These are phyloP conservation scores for Anneissia japonica DNA, from an alignment of 35 echinoderm and acorn worm species.

Conservation along the genomic window DNA sequence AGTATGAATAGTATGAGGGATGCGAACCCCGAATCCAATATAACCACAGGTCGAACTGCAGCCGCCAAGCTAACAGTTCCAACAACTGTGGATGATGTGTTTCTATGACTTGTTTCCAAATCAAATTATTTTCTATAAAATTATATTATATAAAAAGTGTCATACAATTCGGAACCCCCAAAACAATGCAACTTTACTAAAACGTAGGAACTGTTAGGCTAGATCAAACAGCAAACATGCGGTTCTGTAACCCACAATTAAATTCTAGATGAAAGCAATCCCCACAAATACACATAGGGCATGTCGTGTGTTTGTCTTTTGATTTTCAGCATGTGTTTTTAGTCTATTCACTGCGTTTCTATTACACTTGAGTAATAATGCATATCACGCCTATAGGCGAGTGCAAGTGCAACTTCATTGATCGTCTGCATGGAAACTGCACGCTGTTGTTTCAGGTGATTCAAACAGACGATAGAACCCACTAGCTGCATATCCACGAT, in stretches of 20 bases:
- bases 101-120: no score
- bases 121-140: no score
- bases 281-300: not conserved
- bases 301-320: not conserved
- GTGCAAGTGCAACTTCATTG: not conserved
- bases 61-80: no score
- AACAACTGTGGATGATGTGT: no score
- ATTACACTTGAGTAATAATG: not conserved
- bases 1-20: no score
- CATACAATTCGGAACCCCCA: no score
- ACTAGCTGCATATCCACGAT: not conserved
- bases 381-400: not conserved
- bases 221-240: not conserved
- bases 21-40: no score
- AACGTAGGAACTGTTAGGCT: not conserved
- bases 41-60: no score
- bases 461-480: not conserved
- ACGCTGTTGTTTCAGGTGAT: not conserved
- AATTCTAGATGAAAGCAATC: no score
- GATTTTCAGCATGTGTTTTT: not conserved
- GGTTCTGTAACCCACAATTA: not conserved
- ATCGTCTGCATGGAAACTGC: not conserved
- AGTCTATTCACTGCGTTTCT: not conserved
- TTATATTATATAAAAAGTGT: no score
- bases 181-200: not conserved